Evolutionary conservation across 2,888 invertebrate genomes (phyloP), one percentile per base, ranked within the genome.

Genomic region (Drosophila helvetica): DNA sequence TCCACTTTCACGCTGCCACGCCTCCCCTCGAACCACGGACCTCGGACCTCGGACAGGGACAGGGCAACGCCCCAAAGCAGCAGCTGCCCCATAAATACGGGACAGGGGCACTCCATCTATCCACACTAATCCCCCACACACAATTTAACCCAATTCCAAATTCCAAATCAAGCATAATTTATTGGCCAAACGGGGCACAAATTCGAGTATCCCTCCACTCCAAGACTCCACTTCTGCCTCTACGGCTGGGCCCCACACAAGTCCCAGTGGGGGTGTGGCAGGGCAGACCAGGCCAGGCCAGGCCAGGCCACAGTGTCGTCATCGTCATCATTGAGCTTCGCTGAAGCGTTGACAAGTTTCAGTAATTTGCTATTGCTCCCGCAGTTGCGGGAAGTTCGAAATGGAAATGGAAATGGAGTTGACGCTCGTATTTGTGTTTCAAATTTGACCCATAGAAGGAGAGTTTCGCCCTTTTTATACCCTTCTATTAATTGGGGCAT

Each of bases 381-480:
- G 17, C n/a, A 22, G 15, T 18, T 38, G 27, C 38, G 17, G 22
- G 25, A 54, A 66, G 57, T 50, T 66, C 9, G n/a, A 27, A 25
- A 8, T 33, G 55, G 15, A 65, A 47, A 47, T 54, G 66, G 27
- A n/a, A 33, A 33, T 33, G 33, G 33, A 33, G 33, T 33, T 33
- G 12, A 33, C 15, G 33, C 38, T 38, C 38, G 38, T 75, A 50
- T 75, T 77, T 82, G 62, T 73, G 45, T 66, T 71, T 82, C 54
- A 66, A 66, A 76, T 80, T 86, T 83, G 86, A 83, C 77, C 83
- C 85, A 80, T 73, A 69, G 78, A 77, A 77, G 70, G 68, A 64
- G 56, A 82, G 58, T 75, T 71, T 53, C 55, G 48, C 50, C 55
- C 48, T 71, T 48, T 67, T 59, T 50, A 70, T 38, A n/a, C 38